These are phyloP conservation scores for Cephonodes hylas DNA, from an alignment of 2,888 invertebrate species.

Conservation along the genomic window DNA sequence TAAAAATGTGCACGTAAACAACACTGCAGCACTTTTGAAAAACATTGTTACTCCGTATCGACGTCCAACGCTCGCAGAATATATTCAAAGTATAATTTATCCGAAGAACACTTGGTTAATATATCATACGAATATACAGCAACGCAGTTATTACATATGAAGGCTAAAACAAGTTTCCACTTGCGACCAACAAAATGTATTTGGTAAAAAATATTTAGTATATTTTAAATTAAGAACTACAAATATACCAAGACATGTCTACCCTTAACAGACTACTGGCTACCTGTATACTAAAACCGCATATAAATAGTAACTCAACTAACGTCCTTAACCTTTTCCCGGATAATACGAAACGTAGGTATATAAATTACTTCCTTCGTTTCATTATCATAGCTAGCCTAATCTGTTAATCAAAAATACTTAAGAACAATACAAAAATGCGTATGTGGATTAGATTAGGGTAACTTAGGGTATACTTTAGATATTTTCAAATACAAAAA, in stretches of 20 bases:
- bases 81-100: neutral
- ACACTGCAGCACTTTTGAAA: slow-evolving; percentile 15
- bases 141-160: neutral
- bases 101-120: neutral
- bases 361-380: too few species aligned
- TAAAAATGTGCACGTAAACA: slow-evolving; percentile 22
- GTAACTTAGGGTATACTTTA: too few species aligned
- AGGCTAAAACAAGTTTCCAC: neutral
- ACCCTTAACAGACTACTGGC: neutral
- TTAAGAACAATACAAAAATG: too few species aligned
- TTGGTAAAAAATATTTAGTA: neutral
- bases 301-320: too few species aligned
- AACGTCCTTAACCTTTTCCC: too few species aligned
- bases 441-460: too few species aligned
- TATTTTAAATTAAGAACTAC: neutral
- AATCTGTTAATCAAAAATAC: too few species aligned
- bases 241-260: neutral
- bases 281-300: too few species aligned
- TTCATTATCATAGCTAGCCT: too few species aligned
- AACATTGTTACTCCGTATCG: slow-evolving; percentile 21
- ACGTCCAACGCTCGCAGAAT: neutral
- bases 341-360: too few species aligned
- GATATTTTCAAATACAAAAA: too few species aligned
- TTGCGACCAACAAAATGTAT: neutral
- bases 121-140: neutral